These are phyloP conservation scores for Halichoeres trimaculatus DNA, from an alignment of 2,113 vertebrate species.

Conservation along the genomic window DNA sequence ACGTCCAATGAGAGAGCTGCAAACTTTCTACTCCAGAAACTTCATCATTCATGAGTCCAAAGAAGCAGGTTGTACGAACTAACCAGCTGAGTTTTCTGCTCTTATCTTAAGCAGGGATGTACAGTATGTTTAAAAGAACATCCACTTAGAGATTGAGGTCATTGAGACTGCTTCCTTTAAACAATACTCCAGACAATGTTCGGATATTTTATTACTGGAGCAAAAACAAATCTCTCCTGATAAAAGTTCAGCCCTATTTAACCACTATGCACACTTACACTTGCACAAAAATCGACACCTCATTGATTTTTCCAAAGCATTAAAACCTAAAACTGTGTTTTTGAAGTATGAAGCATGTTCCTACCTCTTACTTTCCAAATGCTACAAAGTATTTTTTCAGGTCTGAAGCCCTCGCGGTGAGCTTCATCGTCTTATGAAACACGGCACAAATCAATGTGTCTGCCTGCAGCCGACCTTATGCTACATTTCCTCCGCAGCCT, in stretches of 20 bases:
- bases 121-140: neutral
- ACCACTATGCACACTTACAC: too few relatives aligned
- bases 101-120: neutral
- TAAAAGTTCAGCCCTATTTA: neutral
- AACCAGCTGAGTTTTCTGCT: too few relatives aligned
- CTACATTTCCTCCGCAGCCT: constrained; percentile 37
- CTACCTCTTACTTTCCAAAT: constrained; percentile 19
- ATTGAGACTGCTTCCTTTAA: constrained; percentile 28
- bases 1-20: neutral
- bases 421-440: constrained; percentile 10
- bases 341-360: neutral
- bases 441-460: constrained; percentile 12
- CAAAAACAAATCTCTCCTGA: constrained; percentile 23
- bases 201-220: constrained; percentile 7
- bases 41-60: neutral
- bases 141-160: constrained; percentile 10
- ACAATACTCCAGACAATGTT: constrained; percentile 27
- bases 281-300: neutral
- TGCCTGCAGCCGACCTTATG: neutral
- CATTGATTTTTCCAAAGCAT: neutral
- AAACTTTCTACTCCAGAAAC: neutral
- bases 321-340: neutral
- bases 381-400: constrained; percentile 9
- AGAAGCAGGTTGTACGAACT: neutral
- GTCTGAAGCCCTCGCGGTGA: neutral